Evolutionary conservation across 2,888 invertebrate species (phyloP), one percentile per base, ranked within the genome.

Genomic region (Pemphredon lugubris): DNA sequence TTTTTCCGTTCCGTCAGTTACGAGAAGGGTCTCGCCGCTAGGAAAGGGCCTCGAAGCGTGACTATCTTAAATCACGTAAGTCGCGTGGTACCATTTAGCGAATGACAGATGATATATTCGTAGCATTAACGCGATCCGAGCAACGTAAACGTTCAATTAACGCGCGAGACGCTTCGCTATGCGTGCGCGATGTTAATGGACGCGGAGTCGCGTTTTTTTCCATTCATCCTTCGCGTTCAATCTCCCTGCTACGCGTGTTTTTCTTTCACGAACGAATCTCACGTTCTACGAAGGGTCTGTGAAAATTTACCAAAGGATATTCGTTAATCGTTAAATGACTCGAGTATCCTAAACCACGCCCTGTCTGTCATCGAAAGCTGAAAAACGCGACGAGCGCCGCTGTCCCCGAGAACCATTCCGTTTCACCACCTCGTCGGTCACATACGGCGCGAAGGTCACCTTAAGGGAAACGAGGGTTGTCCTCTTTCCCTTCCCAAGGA

Each of bases 81-180:
- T 50, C 63, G 58, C 72, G 69, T 57, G 69, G 54, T 70, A 57
- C 63, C 70, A 64, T 70, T 72, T 72, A 72, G 37, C 55, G 58
- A 72, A 70, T 72, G 70, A 69, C 70, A 64, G 53, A 69, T 71
- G 72, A 72, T 70, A 54, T 37, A 45, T 51, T 57, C 59, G 44
- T 47, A 34, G 58, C 58, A 59, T 69, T 72, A 72, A 63, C 45
- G 70, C 32, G 30, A 16, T 34, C 21, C 34, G n/a, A 34, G 16
- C 54, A 59, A 55, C 58, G 50, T 69, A 72, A 72, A 54, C 70
- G 54, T 72, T 70, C 58, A 69, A 70, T 72, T 72, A 70, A 70
- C 63, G 45, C 72, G 40, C 37, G 37, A 20, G 44, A 53, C 42
- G 39, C 57, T 51, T 57, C 55, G 61, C 69, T 71, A 69, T 45